A percentile compares a stretch with the other conserved stretches of the same genome.
Conservation (phyloP, 2,113 vertebrate species). For the Corythornis cristatus region DNA sequence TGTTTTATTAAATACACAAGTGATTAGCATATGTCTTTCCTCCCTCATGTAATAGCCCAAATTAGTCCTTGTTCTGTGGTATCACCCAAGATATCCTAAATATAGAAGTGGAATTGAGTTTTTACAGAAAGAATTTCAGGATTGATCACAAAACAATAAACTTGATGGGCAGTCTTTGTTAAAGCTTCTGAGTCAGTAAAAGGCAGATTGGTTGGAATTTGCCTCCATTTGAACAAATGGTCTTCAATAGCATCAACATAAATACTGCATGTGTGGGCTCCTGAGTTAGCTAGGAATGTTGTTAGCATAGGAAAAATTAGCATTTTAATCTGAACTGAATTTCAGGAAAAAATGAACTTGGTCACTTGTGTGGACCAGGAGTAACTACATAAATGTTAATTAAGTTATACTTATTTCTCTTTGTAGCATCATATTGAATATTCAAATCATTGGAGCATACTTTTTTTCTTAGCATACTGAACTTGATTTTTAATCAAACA, state of each 20-base stretch:
- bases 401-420: neutral
- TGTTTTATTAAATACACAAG: neutral
- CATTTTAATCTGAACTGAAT: neutral
- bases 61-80: neutral
- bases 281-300: neutral
- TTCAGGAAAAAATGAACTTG: neutral
- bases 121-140: neutral
- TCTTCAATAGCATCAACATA: neutral
- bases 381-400: neutral
- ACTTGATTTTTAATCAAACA: neutral
- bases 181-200: neutral
- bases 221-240: neutral
- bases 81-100: neutral
- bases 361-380: neutral
- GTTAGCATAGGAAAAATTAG: neutral
- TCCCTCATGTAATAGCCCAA: neutral
- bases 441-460: neutral
- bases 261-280: neutral
- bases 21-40: conserved; percentile 1
- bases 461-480: neutral
- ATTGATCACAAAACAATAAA: neutral
- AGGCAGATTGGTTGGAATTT: neutral
- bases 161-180: neutral
- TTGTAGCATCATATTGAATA: neutral
- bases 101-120: neutral